Conservation (phyloP, 2,888 invertebrate species). For the Cantharis flavilabris region DNA sequence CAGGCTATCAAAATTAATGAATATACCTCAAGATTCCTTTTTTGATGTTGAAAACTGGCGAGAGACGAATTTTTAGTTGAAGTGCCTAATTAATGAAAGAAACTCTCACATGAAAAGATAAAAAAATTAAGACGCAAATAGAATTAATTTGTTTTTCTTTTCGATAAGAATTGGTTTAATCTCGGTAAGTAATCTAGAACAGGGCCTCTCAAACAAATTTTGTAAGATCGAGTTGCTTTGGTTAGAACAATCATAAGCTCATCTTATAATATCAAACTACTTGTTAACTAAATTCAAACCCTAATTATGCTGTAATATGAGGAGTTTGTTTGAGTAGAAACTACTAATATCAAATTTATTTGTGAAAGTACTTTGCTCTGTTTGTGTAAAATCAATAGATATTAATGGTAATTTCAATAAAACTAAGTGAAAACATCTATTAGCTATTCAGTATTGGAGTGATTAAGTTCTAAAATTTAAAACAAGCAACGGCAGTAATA, state of each 20-base stretch:
- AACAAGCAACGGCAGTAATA: background rate
- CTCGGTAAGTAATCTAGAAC: background rate
- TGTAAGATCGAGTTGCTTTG: background rate
- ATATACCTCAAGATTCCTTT: too few species aligned
- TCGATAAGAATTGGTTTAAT: background rate
- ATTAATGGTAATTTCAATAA: background rate
- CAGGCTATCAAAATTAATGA: too few species aligned
- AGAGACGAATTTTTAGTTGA: too few species aligned
- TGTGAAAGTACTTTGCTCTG: conserved; percentile 32
- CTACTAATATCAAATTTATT: background rate
- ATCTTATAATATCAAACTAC: background rate
- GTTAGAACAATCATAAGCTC: background rate
- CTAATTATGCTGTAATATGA: background rate
- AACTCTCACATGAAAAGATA: background rate
- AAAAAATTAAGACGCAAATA: too few species aligned
- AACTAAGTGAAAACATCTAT: background rate
- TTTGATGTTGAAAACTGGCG: too few species aligned
- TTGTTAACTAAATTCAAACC: background rate
- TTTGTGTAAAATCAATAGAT: conserved; percentile 12
- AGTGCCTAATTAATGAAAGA: too few species aligned
- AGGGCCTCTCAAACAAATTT: background rate
- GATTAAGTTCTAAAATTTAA: background rate
- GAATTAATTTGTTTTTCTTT: background rate
- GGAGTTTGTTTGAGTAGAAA: background rate
- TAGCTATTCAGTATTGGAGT: background rate